These are phyloP conservation scores for Noturus placidus DNA, from an alignment of 2,113 vertebrate species.

Conservation along the genomic window DNA sequence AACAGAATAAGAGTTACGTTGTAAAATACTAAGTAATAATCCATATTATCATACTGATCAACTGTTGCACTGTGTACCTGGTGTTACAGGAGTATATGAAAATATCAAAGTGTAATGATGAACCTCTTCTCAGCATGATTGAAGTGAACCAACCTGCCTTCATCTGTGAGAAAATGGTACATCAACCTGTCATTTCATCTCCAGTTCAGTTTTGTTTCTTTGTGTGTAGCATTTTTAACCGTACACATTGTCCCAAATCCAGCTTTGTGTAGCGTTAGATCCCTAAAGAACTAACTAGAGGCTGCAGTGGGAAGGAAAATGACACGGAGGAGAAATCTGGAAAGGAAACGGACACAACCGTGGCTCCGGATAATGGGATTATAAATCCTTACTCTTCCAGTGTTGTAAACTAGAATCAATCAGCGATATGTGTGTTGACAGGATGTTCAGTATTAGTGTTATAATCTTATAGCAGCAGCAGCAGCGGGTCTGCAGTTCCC, in stretches of 20 bases:
- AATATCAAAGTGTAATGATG: slow-evolving; percentile 69
- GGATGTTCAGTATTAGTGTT: background rate
- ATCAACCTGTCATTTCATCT: slow-evolving; percentile 39
- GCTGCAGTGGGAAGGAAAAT: background rate
- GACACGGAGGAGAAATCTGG: background rate
- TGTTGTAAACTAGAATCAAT: background rate
- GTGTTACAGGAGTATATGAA: slow-evolving; percentile 78
- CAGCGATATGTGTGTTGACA: background rate
- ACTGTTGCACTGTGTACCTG: slow-evolving; percentile 16
- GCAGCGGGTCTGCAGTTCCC: background rate
- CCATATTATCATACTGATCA: background rate
- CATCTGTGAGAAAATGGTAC: slow-evolving; percentile 82
- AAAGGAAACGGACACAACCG: background rate
- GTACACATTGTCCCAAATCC: background rate
- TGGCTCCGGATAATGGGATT: too few relatives aligned
- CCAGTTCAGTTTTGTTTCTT: background rate
- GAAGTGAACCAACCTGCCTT: slow-evolving; percentile 67
- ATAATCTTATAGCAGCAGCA: background rate
- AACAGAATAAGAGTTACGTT: background rate
- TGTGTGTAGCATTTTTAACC: background rate
- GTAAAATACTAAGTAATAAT: background rate
- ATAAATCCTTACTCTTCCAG: background rate
- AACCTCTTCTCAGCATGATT: slow-evolving; percentile 70
- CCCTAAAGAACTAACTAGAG: background rate
- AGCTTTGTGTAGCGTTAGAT: background rate